Percentiles rank a stretch among this genome's conserved stretches.
phyloP scores from a whole-genome alignment of 2,888 invertebrate genomes.

The Ischnus inquisitorius region DNA sequence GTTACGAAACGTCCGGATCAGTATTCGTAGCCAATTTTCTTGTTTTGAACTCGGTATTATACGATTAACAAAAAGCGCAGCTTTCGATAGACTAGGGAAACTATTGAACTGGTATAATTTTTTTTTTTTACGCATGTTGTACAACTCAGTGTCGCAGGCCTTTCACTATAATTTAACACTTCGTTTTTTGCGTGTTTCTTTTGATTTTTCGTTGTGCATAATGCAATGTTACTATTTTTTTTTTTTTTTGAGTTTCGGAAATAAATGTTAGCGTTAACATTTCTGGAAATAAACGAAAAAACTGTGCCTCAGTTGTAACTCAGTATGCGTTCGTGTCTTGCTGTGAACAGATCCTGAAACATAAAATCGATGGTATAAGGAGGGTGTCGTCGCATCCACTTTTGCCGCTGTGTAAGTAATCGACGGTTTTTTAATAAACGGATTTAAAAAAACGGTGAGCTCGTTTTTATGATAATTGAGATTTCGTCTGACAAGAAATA shows the following conservation, averaged over 20 bases:
- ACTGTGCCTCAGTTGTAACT: slow-evolving; percentile 37
- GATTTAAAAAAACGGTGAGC: not conserved
- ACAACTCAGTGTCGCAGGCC: slow-evolving; percentile 50
- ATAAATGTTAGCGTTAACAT: slow-evolving; percentile 60
- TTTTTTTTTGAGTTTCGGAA: slow-evolving; percentile 38
- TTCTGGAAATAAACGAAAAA: slow-evolving; percentile 25
- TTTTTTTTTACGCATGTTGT: slow-evolving; percentile 50
- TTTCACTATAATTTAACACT: slow-evolving; percentile 29
- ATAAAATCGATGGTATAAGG: slow-evolving; percentile 97
- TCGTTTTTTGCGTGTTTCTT: slow-evolving; percentile 21
- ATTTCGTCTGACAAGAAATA: slow-evolving; percentile 9
- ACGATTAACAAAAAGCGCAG: slow-evolving; percentile 12
- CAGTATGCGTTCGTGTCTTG: slow-evolving; percentile 59
- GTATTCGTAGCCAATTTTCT: slow-evolving; percentile 36
- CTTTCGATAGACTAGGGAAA: slow-evolving; percentile 35
- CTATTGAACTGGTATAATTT: slow-evolving; percentile 1
- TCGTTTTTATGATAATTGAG: not conserved
- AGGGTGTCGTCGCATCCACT: slow-evolving; percentile 98
- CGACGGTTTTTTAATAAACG: slow-evolving; percentile 86
- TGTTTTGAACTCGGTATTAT: slow-evolving; percentile 6
- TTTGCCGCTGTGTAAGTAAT: slow-evolving; percentile 96
- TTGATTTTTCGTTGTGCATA: slow-evolving; percentile 26
- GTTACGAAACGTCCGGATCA: slow-evolving; percentile 8
- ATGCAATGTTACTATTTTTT: slow-evolving; percentile 37
- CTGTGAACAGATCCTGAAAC: slow-evolving; percentile 93